A percentile compares a stretch with the other conserved stretches of the same genome.
Conservation (phyloP, 2,113 vertebrate species). For the Myocastor coypus region DNA sequence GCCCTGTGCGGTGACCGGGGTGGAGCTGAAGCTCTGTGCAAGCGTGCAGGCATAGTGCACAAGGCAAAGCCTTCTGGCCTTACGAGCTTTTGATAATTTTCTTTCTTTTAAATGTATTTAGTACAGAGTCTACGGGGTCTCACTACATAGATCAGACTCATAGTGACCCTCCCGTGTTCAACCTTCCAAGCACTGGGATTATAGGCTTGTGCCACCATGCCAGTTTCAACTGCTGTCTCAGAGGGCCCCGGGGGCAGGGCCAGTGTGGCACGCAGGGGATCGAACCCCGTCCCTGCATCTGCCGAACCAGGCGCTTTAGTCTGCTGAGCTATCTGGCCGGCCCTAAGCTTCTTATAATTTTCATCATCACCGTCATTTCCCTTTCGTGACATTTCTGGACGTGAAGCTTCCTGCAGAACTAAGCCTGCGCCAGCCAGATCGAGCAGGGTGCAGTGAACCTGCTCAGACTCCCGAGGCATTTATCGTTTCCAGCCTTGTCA, state of each 20-base stretch:
- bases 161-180: too few species aligned
- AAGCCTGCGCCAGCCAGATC: background rate
- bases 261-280: too few species aligned
- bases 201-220: too few species aligned
- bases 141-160: too few species aligned
- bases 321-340: too few species aligned
- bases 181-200: too few species aligned
- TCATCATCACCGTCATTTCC: background rate
- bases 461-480: slow-evolving; percentile 35
- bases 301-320: too few species aligned
- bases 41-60: background rate
- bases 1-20: background rate
- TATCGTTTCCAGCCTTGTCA: background rate
- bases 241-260: too few species aligned
- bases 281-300: too few species aligned
- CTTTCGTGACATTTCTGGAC: slow-evolving; percentile 18
- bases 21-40: background rate
- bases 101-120: too few species aligned
- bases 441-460: background rate
- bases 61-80: slow-evolving; percentile 4
- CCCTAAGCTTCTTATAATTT: slow-evolving; percentile 5
- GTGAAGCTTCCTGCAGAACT: background rate
- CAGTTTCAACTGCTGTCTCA: too few species aligned
- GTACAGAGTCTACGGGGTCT: too few species aligned
- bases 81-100: background rate